Base-by-base conservation (phyloP, 1,140 invertebrate genomes). In the Pentalonia nigronervosa region DNA sequence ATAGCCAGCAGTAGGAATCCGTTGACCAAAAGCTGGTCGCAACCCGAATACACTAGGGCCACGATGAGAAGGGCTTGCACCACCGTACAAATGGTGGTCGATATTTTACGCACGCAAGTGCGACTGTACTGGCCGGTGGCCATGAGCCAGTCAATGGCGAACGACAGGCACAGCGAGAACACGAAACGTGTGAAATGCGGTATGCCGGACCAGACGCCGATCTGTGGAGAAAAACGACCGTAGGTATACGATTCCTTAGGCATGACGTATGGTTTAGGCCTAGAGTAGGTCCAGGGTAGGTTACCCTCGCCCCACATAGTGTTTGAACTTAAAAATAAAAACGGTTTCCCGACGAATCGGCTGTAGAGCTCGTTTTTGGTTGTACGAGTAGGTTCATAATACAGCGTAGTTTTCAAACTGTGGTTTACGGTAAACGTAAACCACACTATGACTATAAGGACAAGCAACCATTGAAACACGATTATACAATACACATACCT, bases 111-210 rank as follows among this genome's bases (percentile, higher is more conserved):
- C 25, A 94, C 90, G 20, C 48, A 56, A 11, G 93, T 94, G 0
- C 90, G 86, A 9, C 87, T 86, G 47, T 91, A 91, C 21, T 36
- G 17, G 30, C 83, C 60, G 41, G 87, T 91, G 23, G 93, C 41
- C 48, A 93, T 89, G 47, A 93, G 88, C 34, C 89, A 86, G n/a
- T 93, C 93, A 20, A 93, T 87, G 53, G 30, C 60, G 48, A 86
- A 93, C 34, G 93, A 91, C 36, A 96, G 96, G 48, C n/a, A 67
- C 48, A 96, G 96, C 4, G 97, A 96, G 94, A 97, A 97, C 0
- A 96, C 83, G 96, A 96, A 97, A 60, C 97, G 95, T 76, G 97
- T 95, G 7, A 97, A 41, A 94, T 97, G 97, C 2, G 97, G 97
- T n/a, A 96, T 93, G 6, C 97, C 97, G 1, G 97, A 97, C 8